A percentile compares a stretch with the other conserved stretches of the same genome.
Evolutionary conservation across 1,140 invertebrate genomes (phyloP).

Genomic region (Zaprionus lachaisei): DNA sequence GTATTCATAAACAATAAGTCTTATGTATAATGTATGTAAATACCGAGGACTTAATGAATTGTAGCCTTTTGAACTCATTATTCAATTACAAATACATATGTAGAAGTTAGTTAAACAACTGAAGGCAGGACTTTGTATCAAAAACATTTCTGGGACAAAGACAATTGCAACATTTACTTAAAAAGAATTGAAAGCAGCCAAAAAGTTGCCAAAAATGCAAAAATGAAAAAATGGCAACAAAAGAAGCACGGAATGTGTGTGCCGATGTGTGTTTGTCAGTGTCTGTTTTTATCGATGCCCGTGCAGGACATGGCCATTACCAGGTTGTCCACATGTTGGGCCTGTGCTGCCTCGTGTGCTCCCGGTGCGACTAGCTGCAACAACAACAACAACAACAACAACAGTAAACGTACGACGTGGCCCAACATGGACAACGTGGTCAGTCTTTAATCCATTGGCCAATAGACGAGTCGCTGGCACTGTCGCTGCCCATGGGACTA

Average conservation of each 20-base stretch:
- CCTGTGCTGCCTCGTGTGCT: slow-evolving; percentile 4
- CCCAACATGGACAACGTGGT: slow-evolving; percentile 31
- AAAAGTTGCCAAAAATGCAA: neutral
- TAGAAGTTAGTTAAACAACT: no score
- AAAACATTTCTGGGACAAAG: no score
- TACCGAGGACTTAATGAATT: no score
- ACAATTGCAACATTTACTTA: neutral
- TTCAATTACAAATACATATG: no score
- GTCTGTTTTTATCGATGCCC: slow-evolving; percentile 59
- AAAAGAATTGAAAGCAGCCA: neutral
- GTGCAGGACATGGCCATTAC: slow-evolving; percentile 50
- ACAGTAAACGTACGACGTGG: neutral
- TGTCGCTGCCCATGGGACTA: slow-evolving; percentile 18
- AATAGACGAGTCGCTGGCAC: slow-evolving; percentile 55
- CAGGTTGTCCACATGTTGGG: slow-evolving; percentile 41
- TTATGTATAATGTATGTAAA: no score
- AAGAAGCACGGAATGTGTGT: neutral
- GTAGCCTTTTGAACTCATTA: no score
- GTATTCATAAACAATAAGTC: no score
- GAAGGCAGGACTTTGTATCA: neutral
- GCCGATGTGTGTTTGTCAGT: slow-evolving; percentile 13
- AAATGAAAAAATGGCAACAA: neutral
- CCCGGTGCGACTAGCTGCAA: neutral
- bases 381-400: neutral
- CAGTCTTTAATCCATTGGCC: slow-evolving; percentile 69